phyloP scores from a whole-genome alignment of 2,797 vertebrate genomes.

The Acanthurus tractus region DNA sequence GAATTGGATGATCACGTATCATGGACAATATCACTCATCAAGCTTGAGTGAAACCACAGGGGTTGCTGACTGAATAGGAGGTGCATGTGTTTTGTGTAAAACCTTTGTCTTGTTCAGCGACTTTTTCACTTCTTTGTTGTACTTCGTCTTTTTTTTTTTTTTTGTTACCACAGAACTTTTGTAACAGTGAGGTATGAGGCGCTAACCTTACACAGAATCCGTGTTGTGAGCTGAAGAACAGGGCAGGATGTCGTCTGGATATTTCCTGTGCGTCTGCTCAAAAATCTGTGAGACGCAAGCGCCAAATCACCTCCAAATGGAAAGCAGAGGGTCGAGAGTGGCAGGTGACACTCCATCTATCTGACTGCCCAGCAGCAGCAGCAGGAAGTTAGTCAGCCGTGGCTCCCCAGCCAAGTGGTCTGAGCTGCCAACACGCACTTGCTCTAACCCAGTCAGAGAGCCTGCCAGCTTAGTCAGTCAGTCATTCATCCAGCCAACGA shows the following conservation, averaged over 20 bases:
- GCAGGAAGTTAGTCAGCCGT: slow-evolving; percentile 26
- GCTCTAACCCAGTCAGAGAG: slow-evolving; percentile 39
- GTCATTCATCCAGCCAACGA: slow-evolving; percentile 44
- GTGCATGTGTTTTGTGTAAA: slow-evolving; percentile 60
- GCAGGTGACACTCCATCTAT: slow-evolving; percentile 57
- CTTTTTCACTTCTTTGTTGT: slow-evolving; percentile 13
- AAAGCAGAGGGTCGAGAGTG: slow-evolving; percentile 55
- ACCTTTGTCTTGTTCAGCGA: slow-evolving; percentile 32
- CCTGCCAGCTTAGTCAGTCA: slow-evolving; percentile 53
- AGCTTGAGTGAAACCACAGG: slow-evolving; percentile 44
- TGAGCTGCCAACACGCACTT: slow-evolving; percentile 53
- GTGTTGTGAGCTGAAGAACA: slow-evolving; percentile 20
- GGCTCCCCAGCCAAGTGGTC: slow-evolving; percentile 22
- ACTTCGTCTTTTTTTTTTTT: background rate
- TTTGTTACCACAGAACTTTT: slow-evolving; percentile 11
- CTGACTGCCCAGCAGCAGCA: slow-evolving; percentile 47
- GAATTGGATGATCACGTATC: slow-evolving; percentile 48
- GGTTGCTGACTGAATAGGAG: slow-evolving; percentile 30
- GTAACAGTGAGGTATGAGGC: slow-evolving; percentile 43
- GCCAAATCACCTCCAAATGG: slow-evolving; percentile 46
- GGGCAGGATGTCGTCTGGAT: slow-evolving; percentile 32
- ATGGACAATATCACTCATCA: slow-evolving; percentile 42
- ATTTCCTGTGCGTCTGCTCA: slow-evolving; percentile 42
- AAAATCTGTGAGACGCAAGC: slow-evolving; percentile 15
- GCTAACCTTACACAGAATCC: slow-evolving; percentile 28